Evolutionary conservation across 2,113 vertebrate species (phyloP).

Genomic region (Mobula hypostoma): DNA sequence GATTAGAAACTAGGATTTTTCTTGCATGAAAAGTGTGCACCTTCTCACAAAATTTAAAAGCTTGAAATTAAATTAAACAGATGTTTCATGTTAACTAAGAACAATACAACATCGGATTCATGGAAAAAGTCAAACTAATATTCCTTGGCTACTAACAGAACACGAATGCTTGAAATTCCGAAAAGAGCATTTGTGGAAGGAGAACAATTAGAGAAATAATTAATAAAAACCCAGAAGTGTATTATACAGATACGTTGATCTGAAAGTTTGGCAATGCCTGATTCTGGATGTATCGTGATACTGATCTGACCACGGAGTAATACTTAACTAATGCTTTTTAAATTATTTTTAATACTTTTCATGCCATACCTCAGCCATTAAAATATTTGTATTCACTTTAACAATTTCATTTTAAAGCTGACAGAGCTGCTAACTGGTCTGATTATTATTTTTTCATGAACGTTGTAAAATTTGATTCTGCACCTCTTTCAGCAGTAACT

Average conservation of each 20-base stretch:
- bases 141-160: background rate
- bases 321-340: background rate
- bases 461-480: slow-evolving; percentile 11
- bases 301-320: background rate
- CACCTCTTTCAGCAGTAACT: slow-evolving; percentile 17
- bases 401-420: background rate
- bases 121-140: background rate
- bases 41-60: background rate
- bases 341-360: background rate
- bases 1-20: slow-evolving; percentile 16
- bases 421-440: background rate
- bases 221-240: background rate
- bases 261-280: background rate
- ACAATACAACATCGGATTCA: background rate
- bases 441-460: background rate
- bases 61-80: background rate
- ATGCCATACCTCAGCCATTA: background rate
- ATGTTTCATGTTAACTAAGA: background rate
- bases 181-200: background rate
- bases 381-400: background rate
- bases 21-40: background rate
- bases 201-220: background rate
- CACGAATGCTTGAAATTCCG: background rate
- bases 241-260: background rate
- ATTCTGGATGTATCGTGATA: background rate